phyloP scores from a whole-genome alignment of 2,888 invertebrate genomes.

The Caenorhabditis wallacei region DNA sequence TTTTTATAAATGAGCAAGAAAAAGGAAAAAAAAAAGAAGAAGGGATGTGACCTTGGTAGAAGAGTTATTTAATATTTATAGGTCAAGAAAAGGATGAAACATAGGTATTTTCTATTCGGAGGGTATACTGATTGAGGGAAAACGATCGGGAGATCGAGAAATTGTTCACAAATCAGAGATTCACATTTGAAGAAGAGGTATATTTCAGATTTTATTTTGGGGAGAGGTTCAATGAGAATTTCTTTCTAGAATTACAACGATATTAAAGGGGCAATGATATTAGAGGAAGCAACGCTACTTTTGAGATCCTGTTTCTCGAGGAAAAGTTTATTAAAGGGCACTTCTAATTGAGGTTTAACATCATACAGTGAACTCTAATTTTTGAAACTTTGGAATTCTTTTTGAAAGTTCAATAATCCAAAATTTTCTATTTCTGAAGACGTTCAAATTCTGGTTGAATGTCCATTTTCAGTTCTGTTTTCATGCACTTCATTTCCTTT shows the following conservation, averaged over 20 bases:
- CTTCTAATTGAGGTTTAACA: too few relatives aligned
- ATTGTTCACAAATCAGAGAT: background rate
- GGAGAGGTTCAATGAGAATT: too few relatives aligned
- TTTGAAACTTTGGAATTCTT: too few relatives aligned
- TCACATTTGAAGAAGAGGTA: too few relatives aligned
- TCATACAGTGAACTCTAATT: too few relatives aligned
- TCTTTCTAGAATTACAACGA: too few relatives aligned
- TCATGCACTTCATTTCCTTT: slow-evolving; percentile 5
- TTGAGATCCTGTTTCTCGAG: too few relatives aligned
- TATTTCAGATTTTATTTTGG: too few relatives aligned
- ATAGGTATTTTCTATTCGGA: background rate
- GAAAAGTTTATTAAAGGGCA: too few relatives aligned
- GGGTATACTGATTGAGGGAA: background rate
- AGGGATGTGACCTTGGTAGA: slow-evolving; percentile 5
- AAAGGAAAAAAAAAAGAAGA: background rate
- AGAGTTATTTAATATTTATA: slow-evolving; percentile 53
- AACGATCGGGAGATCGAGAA: background rate
- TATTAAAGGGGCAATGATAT: too few relatives aligned
- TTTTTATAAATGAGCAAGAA: slow-evolving; percentile 55
- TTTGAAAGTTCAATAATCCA: background rate
- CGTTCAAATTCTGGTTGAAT: background rate
- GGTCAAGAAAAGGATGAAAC: slow-evolving; percentile 25
- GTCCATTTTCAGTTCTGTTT: slow-evolving; percentile 26
- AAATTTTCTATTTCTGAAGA: background rate
- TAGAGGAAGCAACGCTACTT: too few relatives aligned